Evolutionary conservation across 2,888 invertebrate species (phyloP).

Genomic region (Lycocerus yunnanus): DNA sequence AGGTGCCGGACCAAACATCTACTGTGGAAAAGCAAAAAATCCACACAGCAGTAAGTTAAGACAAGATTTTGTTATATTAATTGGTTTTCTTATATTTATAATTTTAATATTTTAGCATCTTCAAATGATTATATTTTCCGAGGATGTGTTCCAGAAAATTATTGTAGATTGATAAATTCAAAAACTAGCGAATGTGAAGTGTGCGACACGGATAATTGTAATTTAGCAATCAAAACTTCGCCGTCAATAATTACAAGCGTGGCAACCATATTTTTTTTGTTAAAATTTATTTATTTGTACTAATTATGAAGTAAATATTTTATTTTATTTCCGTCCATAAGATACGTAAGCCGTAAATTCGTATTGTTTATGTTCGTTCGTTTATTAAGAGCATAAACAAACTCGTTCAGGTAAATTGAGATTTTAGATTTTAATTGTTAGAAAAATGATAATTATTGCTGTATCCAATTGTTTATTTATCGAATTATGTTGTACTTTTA

Average conservation of each 20-base stretch:
- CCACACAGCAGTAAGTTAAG: conserved; percentile 2
- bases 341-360: too few relatives aligned
- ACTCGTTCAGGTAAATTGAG: neutral
- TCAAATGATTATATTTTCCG: conserved; percentile 15
- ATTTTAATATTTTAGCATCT: conserved; percentile 1
- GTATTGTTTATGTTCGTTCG: too few relatives aligned
- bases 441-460: neutral
- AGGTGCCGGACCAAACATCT: conserved; percentile 15
- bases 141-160: conserved; percentile 25
- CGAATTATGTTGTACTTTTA: neutral
- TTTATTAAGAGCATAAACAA: neutral
- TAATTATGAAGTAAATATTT: too few relatives aligned
- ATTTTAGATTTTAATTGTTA: neutral
- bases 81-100: neutral
- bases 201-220: conserved; percentile 15
- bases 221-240: conserved; percentile 3
- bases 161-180: conserved; percentile 13
- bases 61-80: neutral
- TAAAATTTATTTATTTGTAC: neutral
- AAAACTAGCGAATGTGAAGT: conserved; percentile 8
- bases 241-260: conserved; percentile 5
- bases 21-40: conserved; percentile 16
- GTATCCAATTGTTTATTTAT: too few relatives aligned
- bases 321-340: too few relatives aligned
- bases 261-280: neutral